Conservation (phyloP, 2,113 vertebrate species). For the Bos taurus region DNA sequence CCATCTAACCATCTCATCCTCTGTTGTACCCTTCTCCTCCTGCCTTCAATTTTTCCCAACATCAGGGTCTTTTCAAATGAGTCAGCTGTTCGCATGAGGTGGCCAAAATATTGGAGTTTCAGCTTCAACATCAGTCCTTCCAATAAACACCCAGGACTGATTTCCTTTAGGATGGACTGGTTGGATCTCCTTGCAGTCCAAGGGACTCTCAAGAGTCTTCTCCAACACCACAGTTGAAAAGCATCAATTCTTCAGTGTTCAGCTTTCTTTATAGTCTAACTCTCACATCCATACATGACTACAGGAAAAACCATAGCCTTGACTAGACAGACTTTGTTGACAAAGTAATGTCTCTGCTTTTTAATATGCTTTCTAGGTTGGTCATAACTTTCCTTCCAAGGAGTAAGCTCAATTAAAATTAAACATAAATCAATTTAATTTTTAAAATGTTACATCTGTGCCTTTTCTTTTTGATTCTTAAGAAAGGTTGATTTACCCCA, state of each 20-base stretch:
- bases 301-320: neutral
- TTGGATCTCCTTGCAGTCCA: neutral
- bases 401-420: neutral
- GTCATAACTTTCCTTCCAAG: neutral
- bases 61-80: neutral
- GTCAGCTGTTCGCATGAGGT: neutral
- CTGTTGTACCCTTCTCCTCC: neutral
- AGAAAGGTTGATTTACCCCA: neutral
- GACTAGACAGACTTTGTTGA: neutral
- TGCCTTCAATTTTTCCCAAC: neutral
- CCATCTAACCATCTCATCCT: neutral
- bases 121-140: neutral
- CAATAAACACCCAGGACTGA: neutral
- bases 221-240: neutral
- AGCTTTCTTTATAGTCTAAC: neutral
- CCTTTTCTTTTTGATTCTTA: neutral
- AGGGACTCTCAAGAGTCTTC: neutral
- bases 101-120: neutral
- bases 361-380: neutral
- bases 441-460: neutral
- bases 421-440: neutral
- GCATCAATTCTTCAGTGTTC: rapidly evolving
- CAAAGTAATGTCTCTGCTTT: neutral
- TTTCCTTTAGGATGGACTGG: neutral
- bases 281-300: neutral